Evolutionary conservation across 2,797 vertebrate genomes (phyloP), one percentile per base, ranked within the genome.

Genomic region (Monodelphis domestica): DNA sequence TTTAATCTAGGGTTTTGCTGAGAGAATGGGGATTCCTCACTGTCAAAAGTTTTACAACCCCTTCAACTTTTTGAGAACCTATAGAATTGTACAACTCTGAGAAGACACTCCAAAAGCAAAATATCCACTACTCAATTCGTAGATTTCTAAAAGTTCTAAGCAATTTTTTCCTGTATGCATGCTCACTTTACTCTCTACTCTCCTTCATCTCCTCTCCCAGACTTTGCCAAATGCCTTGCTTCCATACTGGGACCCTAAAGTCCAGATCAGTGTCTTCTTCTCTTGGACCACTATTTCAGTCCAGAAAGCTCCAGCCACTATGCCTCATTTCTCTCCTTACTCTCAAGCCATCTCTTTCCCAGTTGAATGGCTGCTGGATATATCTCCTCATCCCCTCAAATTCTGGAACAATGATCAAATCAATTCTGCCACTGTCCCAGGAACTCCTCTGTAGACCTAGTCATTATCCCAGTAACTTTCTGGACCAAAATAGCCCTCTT

Each of bases 31-130:
- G 92, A 95, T 57, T n/a, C 30, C 54, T 7, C 12, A 89, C 2
- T 10, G 87, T 88, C 91, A 93, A 63, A 92, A n/a, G n/a, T 78
- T 55, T 11, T 12, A 84, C 78, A 93, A 93, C 92, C 56, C 88
- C 89, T 92, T 70, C 54, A 54, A 84, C 57, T 89, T 93, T 50
- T 50, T 53, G 57, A 59, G 33, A 95, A 52, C 87, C 54, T 90
- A 63, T 59, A 30, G 21, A 50, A 21, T 87, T n/a, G 54, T 5
- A 7, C 89, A 89, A 3, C 0, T 91, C 94, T 26, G 24, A 93
- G 89, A 54, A 52, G 26, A 90, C 78, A 45, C n/a, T 54, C 55
- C 50, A 6, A 70, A 12, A 12, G 88, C 50, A 52, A 92, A 14
- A 17, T 91, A 87, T 84, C 24, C 78, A n/a, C 84, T 93, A 70